A percentile compares a stretch with the other conserved stretches of the same genome.
phyloP scores from a whole-genome alignment of 2,113 vertebrate genomes.

The Calypte anna region DNA sequence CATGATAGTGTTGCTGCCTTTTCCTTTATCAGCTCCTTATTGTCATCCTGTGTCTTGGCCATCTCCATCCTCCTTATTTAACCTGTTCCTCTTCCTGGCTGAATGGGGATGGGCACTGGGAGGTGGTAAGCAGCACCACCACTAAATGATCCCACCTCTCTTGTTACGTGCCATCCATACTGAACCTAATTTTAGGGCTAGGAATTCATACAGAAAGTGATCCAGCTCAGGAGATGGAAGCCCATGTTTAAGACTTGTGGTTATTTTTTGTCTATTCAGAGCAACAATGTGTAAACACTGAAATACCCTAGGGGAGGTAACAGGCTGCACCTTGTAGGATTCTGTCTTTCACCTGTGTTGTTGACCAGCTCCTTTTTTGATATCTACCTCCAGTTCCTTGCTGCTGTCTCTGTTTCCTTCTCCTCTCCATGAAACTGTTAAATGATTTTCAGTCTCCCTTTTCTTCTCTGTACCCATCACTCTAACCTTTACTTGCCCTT shows the following conservation, averaged over 20 bases:
- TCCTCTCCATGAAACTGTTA: neutral
- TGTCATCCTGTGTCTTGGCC: neutral
- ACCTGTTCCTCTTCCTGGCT: neutral
- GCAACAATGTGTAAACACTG: neutral
- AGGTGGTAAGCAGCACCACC: neutral
- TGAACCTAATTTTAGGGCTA: neutral
- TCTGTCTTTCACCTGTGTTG: neutral
- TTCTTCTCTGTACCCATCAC: neutral
- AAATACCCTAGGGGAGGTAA: fast-evolving
- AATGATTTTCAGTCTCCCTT: neutral
- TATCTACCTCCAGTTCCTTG: neutral
- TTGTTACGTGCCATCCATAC: neutral
- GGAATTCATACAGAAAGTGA: neutral
- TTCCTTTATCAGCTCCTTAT: neutral
- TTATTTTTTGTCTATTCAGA: neutral
- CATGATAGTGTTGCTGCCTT: neutral
- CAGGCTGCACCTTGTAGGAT: neutral
- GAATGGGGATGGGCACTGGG: neutral
- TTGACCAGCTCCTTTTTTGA: neutral
- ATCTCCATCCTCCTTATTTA: neutral
- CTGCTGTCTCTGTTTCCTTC: neutral
- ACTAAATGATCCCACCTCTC: neutral
- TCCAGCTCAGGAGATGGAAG: neutral
- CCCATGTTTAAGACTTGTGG: neutral
- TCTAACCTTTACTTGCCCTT: neutral